Percentiles rank a stretch among this genome's conserved stretches.
Evolutionary conservation across 2,113 vertebrate species (phyloP).

Genomic region (Phrynocephalus versicolor): DNA sequence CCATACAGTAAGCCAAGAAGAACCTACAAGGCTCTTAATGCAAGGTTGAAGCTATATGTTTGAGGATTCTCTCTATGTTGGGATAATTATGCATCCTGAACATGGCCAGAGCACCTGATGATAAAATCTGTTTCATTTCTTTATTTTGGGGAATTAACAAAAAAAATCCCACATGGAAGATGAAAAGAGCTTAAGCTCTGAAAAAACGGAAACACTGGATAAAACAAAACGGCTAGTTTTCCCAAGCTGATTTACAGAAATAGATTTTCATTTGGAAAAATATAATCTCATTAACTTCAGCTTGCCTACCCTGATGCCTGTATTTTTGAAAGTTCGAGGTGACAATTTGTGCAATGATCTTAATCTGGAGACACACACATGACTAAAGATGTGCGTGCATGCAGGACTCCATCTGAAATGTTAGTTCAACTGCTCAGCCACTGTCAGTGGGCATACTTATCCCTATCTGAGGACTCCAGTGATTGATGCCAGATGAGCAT

Average conservation of each 20-base stretch:
- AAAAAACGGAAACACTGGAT: background rate
- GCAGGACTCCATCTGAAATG: background rate
- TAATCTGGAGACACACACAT: background rate
- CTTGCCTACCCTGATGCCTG: background rate
- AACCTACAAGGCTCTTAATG: too few relatives aligned
- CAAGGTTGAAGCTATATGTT: too few relatives aligned
- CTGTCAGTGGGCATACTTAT: constrained; percentile 24
- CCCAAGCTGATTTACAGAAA: background rate
- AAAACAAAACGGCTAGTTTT: background rate
- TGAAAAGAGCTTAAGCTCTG: background rate
- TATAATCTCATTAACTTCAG: background rate
- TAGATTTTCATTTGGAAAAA: constrained; percentile 1
- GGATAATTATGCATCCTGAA: too few relatives aligned
- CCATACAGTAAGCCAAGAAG: too few relatives aligned
- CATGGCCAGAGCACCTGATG: too few relatives aligned
- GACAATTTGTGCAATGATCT: background rate
- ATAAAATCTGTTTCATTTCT: background rate
- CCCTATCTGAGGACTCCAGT: background rate
- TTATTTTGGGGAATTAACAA: background rate
- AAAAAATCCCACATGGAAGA: background rate
- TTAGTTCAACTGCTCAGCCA: background rate
- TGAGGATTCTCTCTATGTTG: too few relatives aligned
- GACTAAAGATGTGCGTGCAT: background rate
- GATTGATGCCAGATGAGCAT: constrained; percentile 18
- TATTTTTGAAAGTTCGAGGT: background rate